Conservation (phyloP, 1,140 invertebrate genomes). For the Vanessa atalanta region DNA sequence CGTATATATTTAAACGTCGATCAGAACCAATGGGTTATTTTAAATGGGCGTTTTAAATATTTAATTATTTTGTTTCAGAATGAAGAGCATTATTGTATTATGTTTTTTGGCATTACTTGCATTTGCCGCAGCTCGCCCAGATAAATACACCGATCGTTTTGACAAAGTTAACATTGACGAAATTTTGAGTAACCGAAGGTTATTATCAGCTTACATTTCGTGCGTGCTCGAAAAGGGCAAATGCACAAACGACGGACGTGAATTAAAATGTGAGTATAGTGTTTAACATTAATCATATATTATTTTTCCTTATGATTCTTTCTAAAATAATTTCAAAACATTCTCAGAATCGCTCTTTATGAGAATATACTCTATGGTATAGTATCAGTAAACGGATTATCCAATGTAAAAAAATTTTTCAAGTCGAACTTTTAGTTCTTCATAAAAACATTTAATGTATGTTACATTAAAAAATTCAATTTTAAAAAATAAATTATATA, state of each 20-base stretch:
- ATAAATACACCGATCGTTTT: conserved; percentile 85
- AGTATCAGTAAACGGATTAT: too few species aligned
- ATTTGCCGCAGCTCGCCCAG: conserved; percentile 46
- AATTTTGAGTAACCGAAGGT: conserved; percentile 83
- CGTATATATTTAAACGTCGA: background rate
- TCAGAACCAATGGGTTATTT: background rate
- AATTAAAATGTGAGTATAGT: conserved; percentile 83
- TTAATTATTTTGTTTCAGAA: conserved; percentile 46
- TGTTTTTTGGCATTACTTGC: conserved; percentile 46
- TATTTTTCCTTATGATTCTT: too few species aligned
- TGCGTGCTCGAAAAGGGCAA: conserved; percentile 84
- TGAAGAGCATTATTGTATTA: conserved; percentile 49
- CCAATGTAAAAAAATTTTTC: too few species aligned
- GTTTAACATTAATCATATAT: background rate
- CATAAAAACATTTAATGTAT: too few species aligned
- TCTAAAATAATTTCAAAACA: too few species aligned
- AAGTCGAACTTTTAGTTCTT: too few species aligned
- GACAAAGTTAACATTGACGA: conserved; percentile 86
- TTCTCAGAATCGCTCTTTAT: too few species aligned
- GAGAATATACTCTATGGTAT: too few species aligned
- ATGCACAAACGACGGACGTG: conserved; percentile 85
- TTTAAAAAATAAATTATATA: too few species aligned
- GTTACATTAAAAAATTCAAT: too few species aligned
- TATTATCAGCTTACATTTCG: conserved; percentile 85
- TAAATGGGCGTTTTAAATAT: background rate